A percentile compares a stretch with the other conserved stretches of the same genome.
Evolutionary conservation across 1,140 invertebrate species (phyloP).

Genomic region (Zophobas atratus): DNA sequence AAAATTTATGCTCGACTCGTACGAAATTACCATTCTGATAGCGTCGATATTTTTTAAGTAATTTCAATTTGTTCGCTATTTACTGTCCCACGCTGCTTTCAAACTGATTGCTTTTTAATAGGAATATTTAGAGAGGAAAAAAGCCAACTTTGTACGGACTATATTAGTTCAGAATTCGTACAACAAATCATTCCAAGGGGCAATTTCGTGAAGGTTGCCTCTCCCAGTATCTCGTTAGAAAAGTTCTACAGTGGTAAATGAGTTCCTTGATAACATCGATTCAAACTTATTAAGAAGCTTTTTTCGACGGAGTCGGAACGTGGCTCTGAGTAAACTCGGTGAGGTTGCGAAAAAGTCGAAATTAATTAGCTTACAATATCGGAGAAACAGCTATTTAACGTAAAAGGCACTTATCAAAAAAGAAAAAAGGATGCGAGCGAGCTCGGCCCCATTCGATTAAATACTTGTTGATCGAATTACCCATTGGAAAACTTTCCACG

Average conservation of each 20-base stretch:
- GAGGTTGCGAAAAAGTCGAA: neutral
- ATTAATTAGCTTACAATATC: conserved; percentile 22
- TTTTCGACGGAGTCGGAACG: neutral
- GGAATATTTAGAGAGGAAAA: neutral
- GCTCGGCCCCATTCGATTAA: no score
- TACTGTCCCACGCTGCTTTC: neutral
- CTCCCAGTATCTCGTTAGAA: conserved; percentile 38
- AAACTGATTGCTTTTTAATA: conserved; percentile 1
- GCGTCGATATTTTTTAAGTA: neutral
- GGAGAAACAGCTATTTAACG: no score
- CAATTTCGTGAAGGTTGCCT: conserved; percentile 30
- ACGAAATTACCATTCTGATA: neutral
- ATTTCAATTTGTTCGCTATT: neutral
- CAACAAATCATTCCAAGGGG: conserved; percentile 34
- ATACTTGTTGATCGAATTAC: no score
- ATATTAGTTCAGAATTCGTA: conserved; percentile 27
- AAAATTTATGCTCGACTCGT: neutral
- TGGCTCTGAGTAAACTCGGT: neutral
- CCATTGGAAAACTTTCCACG: no score
- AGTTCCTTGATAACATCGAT: conserved; percentile 37
- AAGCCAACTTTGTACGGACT: conserved; percentile 7
- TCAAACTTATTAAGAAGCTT: conserved; percentile 35
- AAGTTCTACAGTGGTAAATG: conserved; percentile 39
- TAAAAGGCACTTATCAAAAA: neutral
- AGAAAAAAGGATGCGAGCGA: no score